Base-by-base conservation (phyloP, 2,888 invertebrate species). In the Athalia circularis region DNA sequence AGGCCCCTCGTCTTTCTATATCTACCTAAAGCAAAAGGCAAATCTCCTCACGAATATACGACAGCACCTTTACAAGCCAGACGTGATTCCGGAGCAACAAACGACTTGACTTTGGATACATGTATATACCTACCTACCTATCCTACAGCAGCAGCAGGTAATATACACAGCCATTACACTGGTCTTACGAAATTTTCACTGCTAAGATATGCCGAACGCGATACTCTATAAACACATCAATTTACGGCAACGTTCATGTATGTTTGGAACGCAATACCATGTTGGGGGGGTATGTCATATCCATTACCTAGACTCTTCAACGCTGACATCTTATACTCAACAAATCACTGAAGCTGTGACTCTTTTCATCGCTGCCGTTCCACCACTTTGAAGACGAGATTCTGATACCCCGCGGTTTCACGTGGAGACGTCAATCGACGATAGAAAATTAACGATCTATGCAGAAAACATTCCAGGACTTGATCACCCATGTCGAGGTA, bases 31-130 rank as follows among this genome's bases (percentile, higher is more conserved):
- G 65, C n/a, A 65, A 48, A 65, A 48, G 65, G 65, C 47, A 43
- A n/a, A 54, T n/a, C 54, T 11, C 68, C 68, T 50, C 59, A 72
- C 72, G 72, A 72, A 72, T 57, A 72, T 59, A 59, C 59, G 59
- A 47, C 48, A 59, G 45, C 59, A 47, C 59, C 59, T 72, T 72
- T 57, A 72, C 45, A 72, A 72, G 59, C 52, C 72, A 59, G 4
- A 72, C 72, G 59, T 72, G 72, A 72, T 72, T 72, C 72, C 59
- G 57, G 57, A 59, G 72, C 72, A 72, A 45, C 72, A 59, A 50
- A 54, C 54, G 5, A 29, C 29, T 29, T n/a, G n/a, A n/a, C n/a
- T 29, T 29, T 29, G 29, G 29, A 47, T 59, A n/a, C 3, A n/a
- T 59, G 3, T 7, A 5, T 59, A 11, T 65, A 65, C 48, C 47